Evolutionary conservation across 2,113 vertebrate species (phyloP).

Genomic region (Rhinopithecus roxellana): DNA sequence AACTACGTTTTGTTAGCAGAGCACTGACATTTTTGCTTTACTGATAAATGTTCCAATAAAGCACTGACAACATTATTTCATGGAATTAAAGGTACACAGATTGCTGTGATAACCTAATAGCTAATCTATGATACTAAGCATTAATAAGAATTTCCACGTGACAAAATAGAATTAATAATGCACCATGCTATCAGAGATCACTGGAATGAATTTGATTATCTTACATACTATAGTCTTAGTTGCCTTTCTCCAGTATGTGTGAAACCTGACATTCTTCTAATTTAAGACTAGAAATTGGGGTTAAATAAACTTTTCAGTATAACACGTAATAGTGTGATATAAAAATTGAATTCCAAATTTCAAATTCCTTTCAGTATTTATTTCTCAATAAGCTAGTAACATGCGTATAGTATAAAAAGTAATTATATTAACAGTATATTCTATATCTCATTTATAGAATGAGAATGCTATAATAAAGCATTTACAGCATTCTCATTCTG

Average conservation of each 20-base stretch:
- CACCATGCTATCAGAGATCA: not conserved
- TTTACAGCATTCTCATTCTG: not conserved
- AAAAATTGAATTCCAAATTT: slow-evolving; percentile 39
- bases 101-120: not conserved
- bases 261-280: not conserved
- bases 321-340: not conserved
- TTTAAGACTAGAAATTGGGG: not conserved
- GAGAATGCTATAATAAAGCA: not conserved
- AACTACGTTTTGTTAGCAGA: not conserved
- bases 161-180: not conserved
- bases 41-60: slow-evolving; percentile 7
- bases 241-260: not conserved
- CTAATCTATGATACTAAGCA: not conserved
- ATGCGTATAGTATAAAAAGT: not conserved
- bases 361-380: not conserved
- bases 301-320: not conserved
- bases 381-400: not conserved
- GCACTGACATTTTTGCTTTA: slow-evolving; percentile 44
- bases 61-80: not conserved
- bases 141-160: not conserved
- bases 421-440: not conserved
- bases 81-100: not conserved
- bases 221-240: not conserved
- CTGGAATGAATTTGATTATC: not conserved
- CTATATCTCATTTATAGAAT: not conserved